A percentile compares a stretch with the other conserved stretches of the same genome.
phyloP scores from a whole-genome alignment of 2,797 vertebrate genomes.

The Rhinogobio ventralis region DNA sequence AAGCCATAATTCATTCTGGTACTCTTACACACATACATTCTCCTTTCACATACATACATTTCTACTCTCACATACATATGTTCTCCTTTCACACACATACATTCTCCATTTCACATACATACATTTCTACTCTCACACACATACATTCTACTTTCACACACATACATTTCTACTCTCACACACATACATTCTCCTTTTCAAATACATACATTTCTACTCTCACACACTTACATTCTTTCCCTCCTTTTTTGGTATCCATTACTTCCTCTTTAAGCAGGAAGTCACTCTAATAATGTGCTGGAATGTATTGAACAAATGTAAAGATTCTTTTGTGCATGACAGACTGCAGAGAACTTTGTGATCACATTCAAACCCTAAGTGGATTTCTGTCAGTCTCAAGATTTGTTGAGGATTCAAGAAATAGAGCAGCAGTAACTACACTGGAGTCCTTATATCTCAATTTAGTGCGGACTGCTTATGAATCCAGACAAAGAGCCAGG shows the following conservation, averaged over 20 bases:
- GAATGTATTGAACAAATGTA: background rate
- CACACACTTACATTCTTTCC: background rate
- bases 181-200: no score
- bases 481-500: constrained; percentile 10
- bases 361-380: constrained; percentile 2
- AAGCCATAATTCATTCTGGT: background rate
- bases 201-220: no score
- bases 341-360: background rate
- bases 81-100: no score
- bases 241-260: background rate
- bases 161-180: background rate
- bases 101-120: no score
- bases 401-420: constrained; percentile 12
- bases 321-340: background rate
- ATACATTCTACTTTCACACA: background rate
- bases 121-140: background rate
- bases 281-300: background rate
- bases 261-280: background rate
- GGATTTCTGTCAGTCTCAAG: background rate
- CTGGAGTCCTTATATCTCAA: constrained; percentile 4
- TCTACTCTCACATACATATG: no score
- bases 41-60: background rate
- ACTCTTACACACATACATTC: background rate
- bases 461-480: background rate
- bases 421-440: constrained; percentile 1